phyloP scores from a whole-genome alignment of 2,797 vertebrate species.

The Gambusia yucatana region DNA sequence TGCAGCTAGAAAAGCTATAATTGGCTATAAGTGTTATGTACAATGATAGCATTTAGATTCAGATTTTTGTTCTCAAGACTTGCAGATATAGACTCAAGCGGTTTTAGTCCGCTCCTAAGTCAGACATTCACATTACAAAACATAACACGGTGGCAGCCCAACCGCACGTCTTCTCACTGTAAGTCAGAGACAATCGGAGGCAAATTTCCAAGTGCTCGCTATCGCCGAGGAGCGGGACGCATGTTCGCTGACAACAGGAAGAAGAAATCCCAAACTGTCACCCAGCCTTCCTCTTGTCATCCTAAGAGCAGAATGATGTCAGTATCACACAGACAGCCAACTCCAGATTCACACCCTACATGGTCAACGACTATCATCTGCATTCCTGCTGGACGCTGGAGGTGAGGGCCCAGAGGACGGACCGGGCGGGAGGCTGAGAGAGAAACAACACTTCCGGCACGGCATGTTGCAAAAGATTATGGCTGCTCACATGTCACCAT shows the following conservation, averaged over 20 bases:
- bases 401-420: slow-evolving; percentile 50
- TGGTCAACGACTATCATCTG: slow-evolving; percentile 65
- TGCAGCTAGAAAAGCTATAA: background rate
- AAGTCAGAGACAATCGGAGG: slow-evolving; percentile 37
- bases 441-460: slow-evolving; percentile 10
- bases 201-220: slow-evolving; percentile 33
- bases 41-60: background rate
- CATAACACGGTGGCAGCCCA: slow-evolving; percentile 7
- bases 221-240: slow-evolving; percentile 53
- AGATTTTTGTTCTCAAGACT: background rate
- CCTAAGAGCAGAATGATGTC: slow-evolving; percentile 59
- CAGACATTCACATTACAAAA: slow-evolving; percentile 12
- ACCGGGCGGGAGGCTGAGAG: background rate
- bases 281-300: slow-evolving; percentile 33
- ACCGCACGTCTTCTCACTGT: slow-evolving; percentile 46
- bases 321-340: slow-evolving; percentile 51
- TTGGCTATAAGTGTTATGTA: background rate
- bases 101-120: slow-evolving; percentile 20
- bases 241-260: slow-evolving; percentile 61
- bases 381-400: slow-evolving; percentile 56
- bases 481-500: slow-evolving; percentile 6
- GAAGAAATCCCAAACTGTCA: slow-evolving; percentile 19
- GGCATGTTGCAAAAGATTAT: slow-evolving; percentile 11
- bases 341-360: slow-evolving; percentile 60
- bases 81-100: background rate